Evolutionary conservation across 2,888 invertebrate species (phyloP).

Genomic region (Drosophila atripex): DNA sequence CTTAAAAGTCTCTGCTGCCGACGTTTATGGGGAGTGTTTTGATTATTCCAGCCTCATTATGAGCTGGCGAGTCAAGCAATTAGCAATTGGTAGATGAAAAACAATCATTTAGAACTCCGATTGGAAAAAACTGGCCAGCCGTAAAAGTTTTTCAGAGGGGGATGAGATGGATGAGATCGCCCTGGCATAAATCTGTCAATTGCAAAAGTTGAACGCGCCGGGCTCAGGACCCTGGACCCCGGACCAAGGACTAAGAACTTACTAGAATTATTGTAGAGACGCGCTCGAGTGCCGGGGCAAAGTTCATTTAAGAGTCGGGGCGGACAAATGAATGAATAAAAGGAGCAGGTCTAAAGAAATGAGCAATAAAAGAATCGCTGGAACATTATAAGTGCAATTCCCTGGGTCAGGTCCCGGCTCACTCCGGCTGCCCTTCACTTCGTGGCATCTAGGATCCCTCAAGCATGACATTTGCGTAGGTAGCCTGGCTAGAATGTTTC

Average conservation of each 20-base stretch:
- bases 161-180: not conserved
- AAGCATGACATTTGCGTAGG: constrained; percentile 51
- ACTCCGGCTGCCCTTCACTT: constrained; percentile 11
- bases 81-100: constrained; percentile 29
- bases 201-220: constrained; percentile 66
- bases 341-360: constrained; percentile 40
- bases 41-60: constrained; percentile 27
- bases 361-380: constrained; percentile 28
- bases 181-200: constrained; percentile 69
- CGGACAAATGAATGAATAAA: constrained; percentile 76
- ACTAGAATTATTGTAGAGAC: constrained; percentile 22
- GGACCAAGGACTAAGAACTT: constrained; percentile 3
- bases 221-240: constrained; percentile 28
- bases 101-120: constrained; percentile 13
- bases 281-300: constrained; percentile 48
- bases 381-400: constrained; percentile 47
- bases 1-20: constrained; percentile 19
- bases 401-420: constrained; percentile 33
- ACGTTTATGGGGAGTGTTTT: constrained; percentile 32
- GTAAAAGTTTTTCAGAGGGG: constrained; percentile 8
- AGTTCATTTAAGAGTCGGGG: constrained; percentile 77
- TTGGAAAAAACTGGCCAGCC: not conserved
- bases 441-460: constrained; percentile 20
- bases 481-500: constrained; percentile 33
- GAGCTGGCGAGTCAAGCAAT: constrained; percentile 31